Evolutionary conservation across 2,888 invertebrate genomes (phyloP), one percentile per base, ranked within the genome.

Genomic region (Phalangium opilio): DNA sequence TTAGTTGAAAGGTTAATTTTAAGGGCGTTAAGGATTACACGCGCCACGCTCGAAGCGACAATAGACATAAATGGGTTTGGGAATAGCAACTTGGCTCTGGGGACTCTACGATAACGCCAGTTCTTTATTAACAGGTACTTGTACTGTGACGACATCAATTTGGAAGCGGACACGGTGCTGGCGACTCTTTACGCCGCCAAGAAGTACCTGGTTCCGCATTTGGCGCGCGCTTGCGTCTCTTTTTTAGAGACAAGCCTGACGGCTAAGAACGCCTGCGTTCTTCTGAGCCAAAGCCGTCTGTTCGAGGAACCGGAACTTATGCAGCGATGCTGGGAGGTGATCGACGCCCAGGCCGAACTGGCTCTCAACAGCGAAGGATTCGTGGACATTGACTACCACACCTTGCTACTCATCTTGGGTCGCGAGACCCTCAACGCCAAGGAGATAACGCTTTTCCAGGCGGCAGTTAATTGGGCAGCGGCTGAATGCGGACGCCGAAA

Each of bases 271-370:
- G 91, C 91, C 56, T 93, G 93, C 68, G 76, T 95, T 58, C 77
- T 95, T 58, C 75, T 95, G 61, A 90, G 90, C 68, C 93, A 95
- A 69, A 89, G 90, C 55, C 74, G 90, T 59, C 75, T 95, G 50
- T 38, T 93, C 72, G 93, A 95, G 70, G 93, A 95, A 69, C 86
- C 89, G 49, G 91, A 93, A 65, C 74, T 95, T 59, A 91, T 91
- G 89, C 84, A 89, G 69, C 75, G 89, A 59, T 90, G 90, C 72
- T 90, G 89, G 89, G 89, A 90, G 74, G 91, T 93, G 53, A 91
- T 95, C 65, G 93, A 93, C 71, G 93, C 93, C 47, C 71, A 86
- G 83, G 91, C 93, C 63, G 90, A 91, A 72, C 86, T 93, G 81
- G 91, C 93, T 49, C 75, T 95, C 59, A 81, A 81, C 58, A 90